A percentile compares a stretch with the other conserved stretches of the same genome.
phyloP scores from a whole-genome alignment of 2,113 vertebrate species.

The Crypturellus undulatus region DNA sequence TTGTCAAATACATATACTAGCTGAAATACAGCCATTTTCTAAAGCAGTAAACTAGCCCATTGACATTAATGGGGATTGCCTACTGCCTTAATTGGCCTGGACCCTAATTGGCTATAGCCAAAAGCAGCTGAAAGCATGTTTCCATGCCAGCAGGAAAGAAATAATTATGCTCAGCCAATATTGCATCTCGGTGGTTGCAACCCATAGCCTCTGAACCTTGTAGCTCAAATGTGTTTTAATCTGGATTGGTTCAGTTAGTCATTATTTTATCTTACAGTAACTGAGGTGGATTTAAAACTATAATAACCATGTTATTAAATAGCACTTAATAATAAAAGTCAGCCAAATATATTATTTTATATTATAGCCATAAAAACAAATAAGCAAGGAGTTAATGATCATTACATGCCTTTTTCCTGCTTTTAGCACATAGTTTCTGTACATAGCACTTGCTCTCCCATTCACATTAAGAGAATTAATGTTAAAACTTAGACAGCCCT shows the following conservation, averaged over 20 bases:
- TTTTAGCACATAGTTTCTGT: not conserved
- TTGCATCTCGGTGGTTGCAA: not conserved
- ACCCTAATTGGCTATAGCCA: not conserved
- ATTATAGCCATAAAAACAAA: not conserved
- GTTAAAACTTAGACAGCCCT: not conserved
- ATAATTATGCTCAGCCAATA: not conserved
- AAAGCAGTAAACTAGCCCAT: not conserved
- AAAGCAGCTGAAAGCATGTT: conserved; percentile 25
- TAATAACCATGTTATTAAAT: not conserved
- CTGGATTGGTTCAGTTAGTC: not conserved
- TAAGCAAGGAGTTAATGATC: not conserved
- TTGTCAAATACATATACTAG: not conserved
- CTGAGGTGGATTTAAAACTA: not conserved
- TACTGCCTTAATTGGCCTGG: not conserved
- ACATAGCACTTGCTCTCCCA: fast-evolving
- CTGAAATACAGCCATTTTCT: not conserved
- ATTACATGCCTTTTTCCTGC: not conserved
- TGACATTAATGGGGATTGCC: not conserved
- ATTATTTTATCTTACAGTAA: not conserved
- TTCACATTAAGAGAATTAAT: not conserved
- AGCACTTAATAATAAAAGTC: not conserved
- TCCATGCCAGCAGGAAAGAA: conserved; percentile 27
- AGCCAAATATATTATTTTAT: not conserved
- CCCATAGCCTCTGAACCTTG: not conserved
- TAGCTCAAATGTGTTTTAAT: not conserved